These are phyloP conservation scores for Cephus spinipes DNA, from an alignment of 2,888 invertebrate genomes.

Conservation along the genomic window DNA sequence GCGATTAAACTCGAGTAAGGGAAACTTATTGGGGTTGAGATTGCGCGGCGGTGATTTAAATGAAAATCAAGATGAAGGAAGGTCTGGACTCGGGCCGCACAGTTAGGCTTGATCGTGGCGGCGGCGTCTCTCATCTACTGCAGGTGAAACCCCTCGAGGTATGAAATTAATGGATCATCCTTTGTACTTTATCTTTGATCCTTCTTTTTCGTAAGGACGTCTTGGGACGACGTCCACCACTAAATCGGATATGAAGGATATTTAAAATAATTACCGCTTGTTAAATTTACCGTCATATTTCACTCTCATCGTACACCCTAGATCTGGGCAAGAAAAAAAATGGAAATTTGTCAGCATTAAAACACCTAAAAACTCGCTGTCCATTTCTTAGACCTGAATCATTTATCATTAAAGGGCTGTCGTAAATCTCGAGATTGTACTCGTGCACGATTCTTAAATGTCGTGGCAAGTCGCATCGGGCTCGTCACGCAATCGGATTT, in stretches of 20 bases:
- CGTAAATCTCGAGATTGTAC: neutral
- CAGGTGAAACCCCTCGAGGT: constrained; percentile 22
- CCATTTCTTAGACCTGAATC: neutral
- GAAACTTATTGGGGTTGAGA: neutral
- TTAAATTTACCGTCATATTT: neutral
- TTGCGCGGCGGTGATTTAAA: neutral
- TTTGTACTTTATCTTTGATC: too few species aligned
- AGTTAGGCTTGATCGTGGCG: constrained; percentile 19
- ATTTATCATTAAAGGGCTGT: neutral
- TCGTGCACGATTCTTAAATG: neutral
- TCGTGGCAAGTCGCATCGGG: neutral
- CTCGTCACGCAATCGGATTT: neutral
- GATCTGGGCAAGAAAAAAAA: neutral
- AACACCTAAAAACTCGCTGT: neutral
- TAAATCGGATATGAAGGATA: neutral
- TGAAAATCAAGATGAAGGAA: constrained; percentile 17
- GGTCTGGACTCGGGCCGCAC: constrained; percentile 14
- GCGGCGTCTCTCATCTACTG: constrained; percentile 19
- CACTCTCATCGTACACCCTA: neutral
- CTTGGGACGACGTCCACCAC: neutral
- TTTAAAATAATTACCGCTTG: neutral
- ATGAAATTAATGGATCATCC: neutral
- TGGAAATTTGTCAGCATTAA: neutral
- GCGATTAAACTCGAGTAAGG: neutral
- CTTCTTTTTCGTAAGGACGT: neutral